Conservation (phyloP, 53 echinoderm and acorn worm species). For the Henricia sp. region DNA sequence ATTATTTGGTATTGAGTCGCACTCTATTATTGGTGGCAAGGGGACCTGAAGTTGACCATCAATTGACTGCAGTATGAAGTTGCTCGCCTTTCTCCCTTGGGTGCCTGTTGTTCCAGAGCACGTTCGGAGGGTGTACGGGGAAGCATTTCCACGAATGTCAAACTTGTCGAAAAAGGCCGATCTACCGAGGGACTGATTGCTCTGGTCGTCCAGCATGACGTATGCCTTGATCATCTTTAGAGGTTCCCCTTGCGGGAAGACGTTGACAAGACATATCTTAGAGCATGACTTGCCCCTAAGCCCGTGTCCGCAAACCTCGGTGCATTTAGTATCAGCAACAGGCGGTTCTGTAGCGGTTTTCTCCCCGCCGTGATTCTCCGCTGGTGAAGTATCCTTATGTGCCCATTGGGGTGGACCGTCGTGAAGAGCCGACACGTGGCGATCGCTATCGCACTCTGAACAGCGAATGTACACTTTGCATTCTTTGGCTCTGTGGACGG, state of each 20-base stretch:
- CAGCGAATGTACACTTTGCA: slow-evolving; percentile 28
- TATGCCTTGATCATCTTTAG: slow-evolving; percentile 30
- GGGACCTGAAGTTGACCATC: slow-evolving; percentile 11
- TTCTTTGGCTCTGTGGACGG: slow-evolving; percentile 27
- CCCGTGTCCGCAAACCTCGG: slow-evolving; percentile 32
- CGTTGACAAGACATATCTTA: slow-evolving; percentile 47
- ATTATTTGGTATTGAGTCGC: slow-evolving; percentile 51
- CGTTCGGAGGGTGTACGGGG: slow-evolving; percentile 44
- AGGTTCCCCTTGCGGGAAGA: slow-evolving; percentile 22
- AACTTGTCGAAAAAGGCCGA: slow-evolving; percentile 48
- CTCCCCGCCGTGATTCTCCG: slow-evolving; percentile 30
- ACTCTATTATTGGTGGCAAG: slow-evolving; percentile 26
- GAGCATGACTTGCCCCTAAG: slow-evolving; percentile 49
- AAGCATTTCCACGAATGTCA: background rate
- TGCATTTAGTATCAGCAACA: background rate
- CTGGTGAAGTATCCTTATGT: background rate
- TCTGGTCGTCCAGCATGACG: slow-evolving; percentile 67
- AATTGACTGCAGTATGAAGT: slow-evolving; percentile 33
- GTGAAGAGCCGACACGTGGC: slow-evolving; percentile 46
- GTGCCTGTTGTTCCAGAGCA: slow-evolving; percentile 38
- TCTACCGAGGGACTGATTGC: slow-evolving; percentile 60
- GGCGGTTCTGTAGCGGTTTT: background rate
- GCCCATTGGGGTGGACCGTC: slow-evolving; percentile 31
- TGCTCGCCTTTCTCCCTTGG: slow-evolving; percentile 27
- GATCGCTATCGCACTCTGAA: slow-evolving; percentile 32